phyloP scores from a whole-genome alignment of 2,113 vertebrate genomes.

The Colistium nudipinnis region DNA sequence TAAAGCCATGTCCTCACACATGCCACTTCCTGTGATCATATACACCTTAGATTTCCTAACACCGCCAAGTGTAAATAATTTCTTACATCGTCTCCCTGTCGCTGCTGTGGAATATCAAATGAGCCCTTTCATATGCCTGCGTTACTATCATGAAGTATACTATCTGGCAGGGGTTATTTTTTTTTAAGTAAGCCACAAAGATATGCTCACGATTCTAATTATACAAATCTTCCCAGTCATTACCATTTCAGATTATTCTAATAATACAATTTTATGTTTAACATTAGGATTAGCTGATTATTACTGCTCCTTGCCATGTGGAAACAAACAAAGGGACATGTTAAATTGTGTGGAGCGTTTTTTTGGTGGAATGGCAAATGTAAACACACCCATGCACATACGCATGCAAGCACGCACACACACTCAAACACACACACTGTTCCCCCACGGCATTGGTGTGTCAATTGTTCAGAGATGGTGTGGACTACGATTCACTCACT shows the following conservation, averaged over 20 bases:
- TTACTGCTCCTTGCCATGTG: conserved; percentile 52
- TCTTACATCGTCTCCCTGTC: not conserved
- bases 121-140: not conserved
- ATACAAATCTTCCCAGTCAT: conserved; percentile 62
- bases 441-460: conserved; percentile 10
- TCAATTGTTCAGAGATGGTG: not conserved
- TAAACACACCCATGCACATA: not conserved
- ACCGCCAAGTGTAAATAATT: conserved; percentile 15
- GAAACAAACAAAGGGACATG: conserved; percentile 46
- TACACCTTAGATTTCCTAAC: conserved; percentile 32
- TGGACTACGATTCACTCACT: too few relatives aligned
- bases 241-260: conserved; percentile 66
- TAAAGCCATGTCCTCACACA: conserved; percentile 58
- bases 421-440: conserved; percentile 6
- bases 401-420: not conserved
- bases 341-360: conserved; percentile 25
- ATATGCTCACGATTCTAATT: conserved; percentile 59
- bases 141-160: conserved; percentile 2
- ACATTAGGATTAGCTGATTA: conserved; percentile 66
- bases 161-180: not conserved
- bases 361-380: not conserved
- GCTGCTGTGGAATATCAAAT: conserved; percentile 8
- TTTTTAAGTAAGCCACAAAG: conserved; percentile 36
- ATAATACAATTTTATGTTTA: conserved; percentile 67
- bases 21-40: conserved; percentile 62